These are phyloP conservation scores for Chirona hameri DNA, from an alignment of 2,888 invertebrate genomes.

Conservation along the genomic window DNA sequence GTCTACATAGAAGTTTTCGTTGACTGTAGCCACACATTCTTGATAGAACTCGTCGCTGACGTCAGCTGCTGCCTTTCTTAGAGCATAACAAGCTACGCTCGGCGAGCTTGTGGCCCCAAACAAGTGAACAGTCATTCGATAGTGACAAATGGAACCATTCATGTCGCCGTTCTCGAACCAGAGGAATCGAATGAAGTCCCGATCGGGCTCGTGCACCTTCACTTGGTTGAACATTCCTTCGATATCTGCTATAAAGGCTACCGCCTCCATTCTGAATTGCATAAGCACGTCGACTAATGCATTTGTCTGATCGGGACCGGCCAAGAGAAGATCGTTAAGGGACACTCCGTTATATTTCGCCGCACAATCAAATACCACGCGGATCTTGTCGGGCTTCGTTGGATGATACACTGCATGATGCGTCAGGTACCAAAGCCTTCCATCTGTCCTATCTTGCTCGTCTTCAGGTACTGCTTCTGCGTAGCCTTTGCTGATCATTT, in stretches of 20 bases:
- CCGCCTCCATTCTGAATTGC: background rate
- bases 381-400: background rate
- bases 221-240: background rate
- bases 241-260: background rate
- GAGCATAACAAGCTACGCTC: background rate
- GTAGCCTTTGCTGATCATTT: too few species aligned
- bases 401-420: background rate
- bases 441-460: too few species aligned
- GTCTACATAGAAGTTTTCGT: background rate
- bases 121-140: background rate
- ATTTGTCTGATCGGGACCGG: background rate
- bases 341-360: background rate
- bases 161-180: background rate
- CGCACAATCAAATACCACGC: background rate
- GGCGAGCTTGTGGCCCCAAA: background rate
- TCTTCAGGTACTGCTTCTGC: too few species aligned
- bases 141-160: background rate
- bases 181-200: background rate
- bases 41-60: background rate
- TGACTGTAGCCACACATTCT: background rate
- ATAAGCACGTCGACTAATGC: background rate
- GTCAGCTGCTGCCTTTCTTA: background rate
- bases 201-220: background rate
- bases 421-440: background rate
- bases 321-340: background rate